Conservation (phyloP, 2,113 vertebrate genomes). For the Marcusenius ussheri region DNA sequence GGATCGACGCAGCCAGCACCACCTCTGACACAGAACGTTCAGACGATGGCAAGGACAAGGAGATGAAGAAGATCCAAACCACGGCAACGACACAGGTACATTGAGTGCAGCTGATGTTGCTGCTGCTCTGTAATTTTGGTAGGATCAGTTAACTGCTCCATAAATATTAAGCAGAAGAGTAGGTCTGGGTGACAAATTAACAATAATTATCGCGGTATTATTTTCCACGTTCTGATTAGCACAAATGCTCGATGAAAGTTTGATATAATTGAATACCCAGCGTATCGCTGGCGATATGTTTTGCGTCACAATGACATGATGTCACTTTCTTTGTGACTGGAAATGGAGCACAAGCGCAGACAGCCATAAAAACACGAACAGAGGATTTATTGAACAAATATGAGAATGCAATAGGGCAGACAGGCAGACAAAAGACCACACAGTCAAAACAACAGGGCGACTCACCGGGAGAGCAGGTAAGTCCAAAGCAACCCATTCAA, state of each 20-base stretch:
- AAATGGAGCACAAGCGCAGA: not conserved
- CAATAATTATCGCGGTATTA: not conserved
- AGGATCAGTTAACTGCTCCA: not conserved
- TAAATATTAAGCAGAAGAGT: not conserved
- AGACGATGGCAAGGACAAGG: slow-evolving; percentile 94
- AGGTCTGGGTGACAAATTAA: not conserved
- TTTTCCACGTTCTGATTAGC: not conserved
- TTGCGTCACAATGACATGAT: not conserved
- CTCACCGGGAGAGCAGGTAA: not conserved
- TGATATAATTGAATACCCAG: not conserved
- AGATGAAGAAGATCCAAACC: slow-evolving; percentile 94
- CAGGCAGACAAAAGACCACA: not conserved
- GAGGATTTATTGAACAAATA: not conserved
- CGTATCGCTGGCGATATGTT: not conserved
- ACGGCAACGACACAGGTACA: slow-evolving; percentile 90
- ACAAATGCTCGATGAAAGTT: not conserved
- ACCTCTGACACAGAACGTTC: slow-evolving; percentile 88
- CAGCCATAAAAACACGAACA: not conserved
- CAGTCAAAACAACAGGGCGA: not conserved
- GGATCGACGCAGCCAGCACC: slow-evolving; percentile 71
- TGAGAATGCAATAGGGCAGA: not conserved
- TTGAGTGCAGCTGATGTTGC: not conserved
- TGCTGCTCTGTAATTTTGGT: not conserved
- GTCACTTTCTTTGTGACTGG: not conserved
- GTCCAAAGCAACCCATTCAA: not conserved